Percentiles rank a stretch among this genome's conserved stretches.
Evolutionary conservation across 2,113 vertebrate genomes (phyloP).

Genomic region (Megaceryle torquata): DNA sequence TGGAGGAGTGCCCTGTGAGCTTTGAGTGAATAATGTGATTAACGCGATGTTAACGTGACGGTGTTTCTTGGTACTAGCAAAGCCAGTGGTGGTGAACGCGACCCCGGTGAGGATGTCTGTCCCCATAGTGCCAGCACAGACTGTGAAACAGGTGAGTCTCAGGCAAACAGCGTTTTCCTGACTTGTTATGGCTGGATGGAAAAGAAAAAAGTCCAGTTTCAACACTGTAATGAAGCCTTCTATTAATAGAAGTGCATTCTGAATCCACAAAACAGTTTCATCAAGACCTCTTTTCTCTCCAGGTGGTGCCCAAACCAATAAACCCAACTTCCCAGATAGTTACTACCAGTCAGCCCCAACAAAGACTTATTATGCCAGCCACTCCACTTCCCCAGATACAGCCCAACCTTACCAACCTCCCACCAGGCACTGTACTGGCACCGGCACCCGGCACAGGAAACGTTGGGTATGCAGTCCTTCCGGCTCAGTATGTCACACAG

Average conservation of each 20-base stretch:
- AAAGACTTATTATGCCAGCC: slow-evolving; percentile 97
- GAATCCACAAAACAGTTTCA: not conserved
- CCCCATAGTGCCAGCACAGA: slow-evolving; percentile 89
- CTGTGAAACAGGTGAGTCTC: slow-evolving; percentile 89
- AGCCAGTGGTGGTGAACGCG: slow-evolving; percentile 89
- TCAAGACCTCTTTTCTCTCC: not conserved
- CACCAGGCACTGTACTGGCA: slow-evolving; percentile 90
- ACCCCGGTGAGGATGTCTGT: slow-evolving; percentile 93
- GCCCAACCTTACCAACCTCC: slow-evolving; percentile 94
- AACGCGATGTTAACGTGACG: not conserved
- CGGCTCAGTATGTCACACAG: slow-evolving; percentile 96
- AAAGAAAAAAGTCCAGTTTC: not conserved
- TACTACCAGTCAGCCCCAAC: slow-evolving; percentile 89
- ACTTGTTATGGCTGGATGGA: not conserved
- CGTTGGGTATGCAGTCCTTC: slow-evolving; percentile 92
- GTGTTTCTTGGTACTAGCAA: slow-evolving; percentile 75
- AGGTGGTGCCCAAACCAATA: slow-evolving; percentile 93
- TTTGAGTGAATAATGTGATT: not conserved
- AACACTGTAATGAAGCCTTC: not conserved
- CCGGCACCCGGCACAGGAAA: slow-evolving; percentile 90
- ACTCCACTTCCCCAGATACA: slow-evolving; percentile 95
- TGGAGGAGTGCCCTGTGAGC: not conserved
- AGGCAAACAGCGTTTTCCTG: not conserved
- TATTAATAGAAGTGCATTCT: not conserved
- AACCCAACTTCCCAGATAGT: slow-evolving; percentile 85